Evolutionary conservation across 2,888 invertebrate species (phyloP).

Genomic region (Eupithecia pulchellata): DNA sequence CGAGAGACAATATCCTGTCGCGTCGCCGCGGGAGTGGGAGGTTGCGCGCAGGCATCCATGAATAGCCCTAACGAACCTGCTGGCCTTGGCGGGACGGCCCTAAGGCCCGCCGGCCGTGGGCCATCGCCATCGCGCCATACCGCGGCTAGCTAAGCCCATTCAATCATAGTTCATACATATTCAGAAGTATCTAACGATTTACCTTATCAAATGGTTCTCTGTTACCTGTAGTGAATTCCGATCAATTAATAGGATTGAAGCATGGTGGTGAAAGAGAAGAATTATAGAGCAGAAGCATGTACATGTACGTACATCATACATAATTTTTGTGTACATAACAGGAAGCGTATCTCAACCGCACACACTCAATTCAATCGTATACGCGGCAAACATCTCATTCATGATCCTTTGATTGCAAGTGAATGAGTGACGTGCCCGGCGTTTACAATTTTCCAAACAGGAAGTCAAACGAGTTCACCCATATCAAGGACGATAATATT

Average conservation of each 20-base stretch:
- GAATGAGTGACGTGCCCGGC: conserved; percentile 82
- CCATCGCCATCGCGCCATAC: conserved; percentile 20
- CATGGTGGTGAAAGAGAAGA: neutral
- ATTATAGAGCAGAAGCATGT: conserved; percentile 10
- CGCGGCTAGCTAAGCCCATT: conserved; percentile 46
- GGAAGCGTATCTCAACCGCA: conserved; percentile 65
- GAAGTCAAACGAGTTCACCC: conserved; percentile 78
- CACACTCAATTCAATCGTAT: conserved; percentile 52
- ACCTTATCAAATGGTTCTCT: conserved; percentile 25
- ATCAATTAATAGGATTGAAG: neutral
- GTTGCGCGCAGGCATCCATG: conserved; percentile 78
- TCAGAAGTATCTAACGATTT: conserved; percentile 25
- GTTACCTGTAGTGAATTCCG: conserved; percentile 10
- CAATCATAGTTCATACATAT: conserved; percentile 38
- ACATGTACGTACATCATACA: neutral
- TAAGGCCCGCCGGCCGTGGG: conserved; percentile 46
- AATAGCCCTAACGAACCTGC: conserved; percentile 83
- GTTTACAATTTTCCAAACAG: conserved; percentile 78
- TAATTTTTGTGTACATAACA: conserved; percentile 58
- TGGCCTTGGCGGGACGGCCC: conserved; percentile 79
- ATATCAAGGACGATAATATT: conserved; percentile 78
- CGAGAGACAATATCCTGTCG: conserved; percentile 77
- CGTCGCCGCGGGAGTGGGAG: conserved; percentile 61
- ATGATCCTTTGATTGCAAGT: conserved; percentile 80
- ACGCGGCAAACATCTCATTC: conserved; percentile 81